Base-by-base conservation (phyloP, 2,797 vertebrate species). In the Cyprinella venusta region DNA sequence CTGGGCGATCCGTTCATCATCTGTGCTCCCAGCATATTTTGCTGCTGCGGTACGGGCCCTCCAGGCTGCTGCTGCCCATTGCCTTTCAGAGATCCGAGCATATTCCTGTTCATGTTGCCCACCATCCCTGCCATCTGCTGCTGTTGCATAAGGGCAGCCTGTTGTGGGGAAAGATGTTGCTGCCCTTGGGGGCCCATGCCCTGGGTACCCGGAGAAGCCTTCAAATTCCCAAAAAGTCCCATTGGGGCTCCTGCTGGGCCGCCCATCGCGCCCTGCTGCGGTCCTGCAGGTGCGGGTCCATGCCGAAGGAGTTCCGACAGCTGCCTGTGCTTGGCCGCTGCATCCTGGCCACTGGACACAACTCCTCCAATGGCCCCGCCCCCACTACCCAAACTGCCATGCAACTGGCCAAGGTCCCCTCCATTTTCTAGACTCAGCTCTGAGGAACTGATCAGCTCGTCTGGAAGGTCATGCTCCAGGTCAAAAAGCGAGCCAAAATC, bases 241-340 rank as follows among this genome's bases (percentile, higher is more conserved):
- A 95, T 91, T 52, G 90, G 48, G 4, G 92, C 87, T 12, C 92
- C 94, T 79, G 90, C 92, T 21, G 92, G 92, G 86, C 90, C 93
- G 40, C 92, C 91, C 89, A 92, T 92, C 42, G 91, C 86, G 86
- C 92, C 94, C 89, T 93, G 94, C 56, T 94, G 97, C 36, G 92
- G 84, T 95, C 93, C 3, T 6, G 76, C 65, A 70, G 89, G 52
- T 42, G 93, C 91, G 4, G 90, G 92, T n/a, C 94, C 93, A 1
- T 94, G 92, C 52, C 97, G 96, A 65, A 99, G 89, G 86, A 99
- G 95, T 92, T 99, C 98, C 4, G 98, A 99, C 54, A 99, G 95
- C 87, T 99, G 98, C 94, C 98, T 99, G 93, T 99, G 98, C 94
- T 98, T 99, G 90, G 98, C 97, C 86, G 97, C 98, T 81, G 98